Evolutionary conservation across 2,113 vertebrate species (phyloP), one percentile per base, ranked within the genome.

Genomic region (Anguilla rostrata): DNA sequence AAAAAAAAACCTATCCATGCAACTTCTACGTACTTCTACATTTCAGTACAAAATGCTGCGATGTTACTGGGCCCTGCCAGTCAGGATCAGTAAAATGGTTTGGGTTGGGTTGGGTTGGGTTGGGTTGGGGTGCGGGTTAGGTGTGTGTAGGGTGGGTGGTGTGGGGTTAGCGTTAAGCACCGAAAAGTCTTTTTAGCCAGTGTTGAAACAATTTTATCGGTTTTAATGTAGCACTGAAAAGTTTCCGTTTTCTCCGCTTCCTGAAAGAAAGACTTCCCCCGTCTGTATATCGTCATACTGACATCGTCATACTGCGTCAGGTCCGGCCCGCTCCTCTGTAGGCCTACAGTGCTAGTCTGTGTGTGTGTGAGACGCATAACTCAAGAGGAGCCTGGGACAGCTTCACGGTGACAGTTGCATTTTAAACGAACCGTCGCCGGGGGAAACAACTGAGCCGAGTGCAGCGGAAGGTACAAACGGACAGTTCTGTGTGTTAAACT

Each of bases 191-290:
- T n/a, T 34, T 75, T 75, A 34, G n/a, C 71, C 71, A 75, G n/a
- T 75, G 71, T 75, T 34, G 29, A 75, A 53, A 53, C 71, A 75
- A 66, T 75, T 75, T 22, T 75, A 29, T 34, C 71, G 34, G 71
- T 75, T 75, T 75, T 75, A 75, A 75, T 75, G 71, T 75, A 75
- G 71, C 71, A 75, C 4, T 75, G 71, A 75, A 34, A 34, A 75
- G 20, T 75, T 34, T n/a, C 71, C 71, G 16, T 75, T 75, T 71
- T 75, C 71, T 34, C 71, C 71, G 12, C 71, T 29, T 75, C 9
- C 71, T 75, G 71, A 75, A 34, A 75, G 26, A 34, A n/a, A 12
- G 26, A 26, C 7, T 6, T 75, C 71, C 34, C 34, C 34, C 2
- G 9, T 75, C 71, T 34, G 71, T 75, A 11, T 1, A 53, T n/a